These are phyloP conservation scores for Anguilla pacifica DNA, from an alignment of 2,797 vertebrate species.

Conservation along the genomic window DNA sequence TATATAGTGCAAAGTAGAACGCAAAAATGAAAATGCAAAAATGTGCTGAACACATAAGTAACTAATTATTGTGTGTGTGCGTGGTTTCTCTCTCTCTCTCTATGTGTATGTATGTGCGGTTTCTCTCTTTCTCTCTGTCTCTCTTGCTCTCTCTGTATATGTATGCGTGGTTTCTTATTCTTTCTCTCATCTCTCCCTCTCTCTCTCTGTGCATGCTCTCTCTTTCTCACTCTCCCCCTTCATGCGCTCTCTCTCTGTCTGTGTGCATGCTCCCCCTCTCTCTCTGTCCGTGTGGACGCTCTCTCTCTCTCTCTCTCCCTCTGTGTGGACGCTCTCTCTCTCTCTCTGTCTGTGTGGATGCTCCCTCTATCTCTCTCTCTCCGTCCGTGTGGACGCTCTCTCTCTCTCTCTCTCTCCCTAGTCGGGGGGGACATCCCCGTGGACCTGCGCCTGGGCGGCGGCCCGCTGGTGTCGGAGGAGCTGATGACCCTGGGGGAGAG, in stretches of 20 bases:
- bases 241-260: no score
- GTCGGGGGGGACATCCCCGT: conserved; percentile 86
- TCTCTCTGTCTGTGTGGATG: conserved; percentile 6
- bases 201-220: no score
- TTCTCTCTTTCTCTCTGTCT: not conserved
- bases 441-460: conserved; percentile 84
- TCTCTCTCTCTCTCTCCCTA: conserved; percentile 41
- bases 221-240: no score
- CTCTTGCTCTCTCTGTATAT: no score
- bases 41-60: not conserved
- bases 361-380: not conserved
- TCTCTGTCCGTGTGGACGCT: no score
- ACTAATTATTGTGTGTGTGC: not conserved
- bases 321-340: not conserved
- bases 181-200: no score
- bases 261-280: no score
- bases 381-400: not conserved
- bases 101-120: not conserved
- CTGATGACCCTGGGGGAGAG: conserved; percentile 88
- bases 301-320: conserved; percentile 22
- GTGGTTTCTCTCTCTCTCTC: not conserved
- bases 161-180: no score
- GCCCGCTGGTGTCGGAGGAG: conserved; percentile 86
- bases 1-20: not conserved
- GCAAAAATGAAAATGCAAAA: not conserved